Evolutionary conservation across 2,888 invertebrate genomes (phyloP).

Genomic region (Micoletzkya japonica): DNA sequence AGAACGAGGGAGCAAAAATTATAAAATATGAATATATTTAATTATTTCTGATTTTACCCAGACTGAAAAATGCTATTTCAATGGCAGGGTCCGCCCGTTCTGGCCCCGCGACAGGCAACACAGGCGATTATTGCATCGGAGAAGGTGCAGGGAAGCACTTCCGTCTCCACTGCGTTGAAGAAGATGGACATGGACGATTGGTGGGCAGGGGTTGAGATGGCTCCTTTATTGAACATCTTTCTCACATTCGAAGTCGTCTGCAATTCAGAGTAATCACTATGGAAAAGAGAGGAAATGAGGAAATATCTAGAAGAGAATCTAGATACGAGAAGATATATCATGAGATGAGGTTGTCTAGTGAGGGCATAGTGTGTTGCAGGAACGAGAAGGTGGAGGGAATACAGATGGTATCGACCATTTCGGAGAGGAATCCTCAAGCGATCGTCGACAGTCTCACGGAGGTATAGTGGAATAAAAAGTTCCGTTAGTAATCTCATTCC

Average conservation of each 20-base stretch:
- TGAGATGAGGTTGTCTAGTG: no score
- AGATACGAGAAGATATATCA: no score
- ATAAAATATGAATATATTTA: no score
- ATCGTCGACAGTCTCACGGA: slow-evolving; percentile 43
- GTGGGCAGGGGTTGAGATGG: slow-evolving; percentile 30
- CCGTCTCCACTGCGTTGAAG: slow-evolving; percentile 38
- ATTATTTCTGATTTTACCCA: no score
- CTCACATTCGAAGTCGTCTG: neutral
- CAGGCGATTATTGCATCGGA: slow-evolving; percentile 7
- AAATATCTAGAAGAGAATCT: no score
- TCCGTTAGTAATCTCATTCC: neutral
- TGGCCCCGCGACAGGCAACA: slow-evolving; percentile 14
- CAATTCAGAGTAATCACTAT: neutral
- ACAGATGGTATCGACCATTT: slow-evolving; percentile 42
- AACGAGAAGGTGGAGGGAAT: slow-evolving; percentile 79
- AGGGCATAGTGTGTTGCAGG: slow-evolving; percentile 69
- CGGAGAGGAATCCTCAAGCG: slow-evolving; percentile 36
- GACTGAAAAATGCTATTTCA: no score
- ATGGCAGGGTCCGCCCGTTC: slow-evolving; percentile 19
- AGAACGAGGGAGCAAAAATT: no score
- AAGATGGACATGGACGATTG: slow-evolving; percentile 46
- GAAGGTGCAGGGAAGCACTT: slow-evolving; percentile 3
- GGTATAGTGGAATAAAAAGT: slow-evolving; percentile 23
- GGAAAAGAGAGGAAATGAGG: neutral
- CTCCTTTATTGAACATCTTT: neutral